phyloP scores from a whole-genome alignment of 1,140 invertebrate genomes.

The Drosophila ambigua region DNA sequence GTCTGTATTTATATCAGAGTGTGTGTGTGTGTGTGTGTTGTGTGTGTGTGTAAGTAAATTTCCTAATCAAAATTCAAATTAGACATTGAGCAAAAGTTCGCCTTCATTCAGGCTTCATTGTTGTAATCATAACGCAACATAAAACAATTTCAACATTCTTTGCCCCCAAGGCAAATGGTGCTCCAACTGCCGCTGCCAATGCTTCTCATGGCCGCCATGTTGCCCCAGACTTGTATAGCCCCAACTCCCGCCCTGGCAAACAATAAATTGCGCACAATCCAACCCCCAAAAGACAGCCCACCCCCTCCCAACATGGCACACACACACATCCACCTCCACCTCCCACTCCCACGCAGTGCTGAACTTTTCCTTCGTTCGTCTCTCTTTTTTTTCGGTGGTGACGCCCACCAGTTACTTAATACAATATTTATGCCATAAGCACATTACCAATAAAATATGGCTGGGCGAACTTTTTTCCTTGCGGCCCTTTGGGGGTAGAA shows the following conservation, averaged over 20 bases:
- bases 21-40: slow-evolving; percentile 3
- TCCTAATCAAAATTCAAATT: slow-evolving; percentile 84
- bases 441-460: slow-evolving; percentile 83
- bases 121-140: slow-evolving; percentile 81
- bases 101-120: slow-evolving; percentile 54
- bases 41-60: slow-evolving; percentile 76
- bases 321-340: slow-evolving; percentile 3
- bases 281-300: slow-evolving; percentile 63
- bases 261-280: slow-evolving; percentile 80
- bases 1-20: slow-evolving; percentile 3
- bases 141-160: slow-evolving; percentile 80
- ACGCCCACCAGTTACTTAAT: slow-evolving; percentile 83
- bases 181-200: background rate
- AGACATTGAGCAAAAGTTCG: slow-evolving; percentile 81
- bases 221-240: slow-evolving; percentile 32
- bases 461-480: slow-evolving; percentile 71
- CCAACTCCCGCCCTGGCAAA: slow-evolving; percentile 34
- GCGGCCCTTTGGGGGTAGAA: slow-evolving; percentile 27
- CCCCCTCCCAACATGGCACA: background rate
- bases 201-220: slow-evolving; percentile 59
- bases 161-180: slow-evolving; percentile 48
- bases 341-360: slow-evolving; percentile 4
- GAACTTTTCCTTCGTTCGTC: slow-evolving; percentile 33
- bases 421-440: slow-evolving; percentile 83
- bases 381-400: slow-evolving; percentile 44